A percentile compares a stretch with the other conserved stretches of the same genome.
Conservation (phyloP, 2,888 invertebrate genomes). For the Nomada flava region DNA sequence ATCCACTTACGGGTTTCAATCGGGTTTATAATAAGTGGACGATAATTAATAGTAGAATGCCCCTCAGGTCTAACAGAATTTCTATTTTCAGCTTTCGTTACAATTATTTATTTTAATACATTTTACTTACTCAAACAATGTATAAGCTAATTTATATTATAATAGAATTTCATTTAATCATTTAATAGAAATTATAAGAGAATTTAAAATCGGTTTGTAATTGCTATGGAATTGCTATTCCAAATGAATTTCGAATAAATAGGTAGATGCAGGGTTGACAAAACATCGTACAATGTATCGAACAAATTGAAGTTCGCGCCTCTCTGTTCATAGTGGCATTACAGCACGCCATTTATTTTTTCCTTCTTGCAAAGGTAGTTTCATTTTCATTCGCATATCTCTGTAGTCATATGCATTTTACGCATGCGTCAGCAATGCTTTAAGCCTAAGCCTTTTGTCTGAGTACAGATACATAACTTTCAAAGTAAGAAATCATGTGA, state of each 20-base stretch:
- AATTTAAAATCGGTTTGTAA: too few species aligned
- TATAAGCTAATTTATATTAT: too few species aligned
- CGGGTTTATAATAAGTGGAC: too few species aligned
- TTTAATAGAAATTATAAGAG: too few species aligned
- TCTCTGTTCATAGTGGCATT: neutral
- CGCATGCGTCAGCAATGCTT: constrained; percentile 57
- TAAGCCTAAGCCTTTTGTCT: constrained; percentile 64
- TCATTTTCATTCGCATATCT: constrained; percentile 41
- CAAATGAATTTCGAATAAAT: neutral
- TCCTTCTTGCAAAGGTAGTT: constrained; percentile 12
- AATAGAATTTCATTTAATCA: too few species aligned
- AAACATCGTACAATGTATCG: neutral
- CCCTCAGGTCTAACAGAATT: too few species aligned
- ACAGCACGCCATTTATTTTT: constrained; percentile 32
- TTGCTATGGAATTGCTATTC: too few species aligned
- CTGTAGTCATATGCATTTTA: constrained; percentile 10
- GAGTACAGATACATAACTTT: neutral
- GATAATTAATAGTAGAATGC: too few species aligned
- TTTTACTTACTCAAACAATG: too few species aligned
- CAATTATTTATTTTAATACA: too few species aligned
- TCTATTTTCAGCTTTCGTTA: too few species aligned
- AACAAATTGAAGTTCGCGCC: constrained; percentile 7
- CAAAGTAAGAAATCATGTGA: neutral
- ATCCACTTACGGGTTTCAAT: too few species aligned
- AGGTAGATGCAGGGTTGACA: neutral